Percentiles rank a stretch among this genome's conserved stretches.
These are phyloP conservation scores for Syngnathus acus DNA, from an alignment of 2,797 vertebrate species.

Conservation along the genomic window DNA sequence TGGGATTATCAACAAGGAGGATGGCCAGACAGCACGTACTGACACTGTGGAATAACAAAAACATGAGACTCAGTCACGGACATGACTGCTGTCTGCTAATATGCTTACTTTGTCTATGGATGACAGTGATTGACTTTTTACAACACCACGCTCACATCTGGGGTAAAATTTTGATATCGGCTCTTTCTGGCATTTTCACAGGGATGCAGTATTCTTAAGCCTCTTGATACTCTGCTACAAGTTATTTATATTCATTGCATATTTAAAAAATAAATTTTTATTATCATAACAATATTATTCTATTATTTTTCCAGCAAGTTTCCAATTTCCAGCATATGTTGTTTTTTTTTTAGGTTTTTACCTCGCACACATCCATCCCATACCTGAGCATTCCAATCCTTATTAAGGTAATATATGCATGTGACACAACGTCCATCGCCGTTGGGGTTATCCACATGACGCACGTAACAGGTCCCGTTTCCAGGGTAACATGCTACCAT, in stretches of 20 bases:
- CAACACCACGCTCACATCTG: background rate
- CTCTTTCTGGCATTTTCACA: no score
- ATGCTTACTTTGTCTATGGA: background rate
- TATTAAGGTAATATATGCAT: constrained; percentile 98
- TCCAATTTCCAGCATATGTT: background rate
- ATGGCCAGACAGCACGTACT: constrained; percentile 29
- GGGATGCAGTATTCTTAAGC: no score
- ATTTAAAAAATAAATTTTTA: no score
- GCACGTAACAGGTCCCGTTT: constrained; percentile 89
- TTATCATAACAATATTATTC: no score
- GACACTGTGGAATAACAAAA: constrained; percentile 15
- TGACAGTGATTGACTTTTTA: background rate
- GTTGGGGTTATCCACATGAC: constrained; percentile 93
- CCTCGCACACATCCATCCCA: constrained; percentile 3
- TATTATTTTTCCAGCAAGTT: background rate
- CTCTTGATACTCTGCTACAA: background rate
- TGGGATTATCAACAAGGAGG: constrained; percentile 39
- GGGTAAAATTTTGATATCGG: no score
- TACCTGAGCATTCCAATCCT: constrained; percentile 93
- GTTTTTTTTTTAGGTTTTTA: background rate
- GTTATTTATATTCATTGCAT: no score
- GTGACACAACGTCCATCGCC: constrained; percentile 92
- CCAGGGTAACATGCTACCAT: constrained; percentile 97
- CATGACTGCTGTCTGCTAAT: background rate
- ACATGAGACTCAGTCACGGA: background rate